These are phyloP conservation scores for Pyrgilauda ruficollis DNA, from an alignment of 2,113 vertebrate genomes.

Conservation along the genomic window DNA sequence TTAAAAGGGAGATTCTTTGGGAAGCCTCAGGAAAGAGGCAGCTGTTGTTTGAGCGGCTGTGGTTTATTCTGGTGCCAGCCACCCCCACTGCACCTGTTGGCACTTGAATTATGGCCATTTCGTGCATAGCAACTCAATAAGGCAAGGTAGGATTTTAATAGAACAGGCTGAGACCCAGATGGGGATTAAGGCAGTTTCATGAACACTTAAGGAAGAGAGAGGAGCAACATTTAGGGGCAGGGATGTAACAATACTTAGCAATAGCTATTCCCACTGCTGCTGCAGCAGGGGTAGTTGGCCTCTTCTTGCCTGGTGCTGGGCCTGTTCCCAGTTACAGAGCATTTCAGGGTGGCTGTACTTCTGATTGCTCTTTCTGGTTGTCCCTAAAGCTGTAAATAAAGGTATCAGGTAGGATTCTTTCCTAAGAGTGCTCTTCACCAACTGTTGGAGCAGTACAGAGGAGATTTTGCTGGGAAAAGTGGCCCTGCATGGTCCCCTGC, in stretches of 20 bases:
- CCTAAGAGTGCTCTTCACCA: not conserved
- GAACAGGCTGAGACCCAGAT: not conserved
- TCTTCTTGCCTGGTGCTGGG: not conserved
- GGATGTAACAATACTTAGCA: not conserved
- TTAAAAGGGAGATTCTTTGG: not conserved
- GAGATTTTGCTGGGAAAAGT: not conserved
- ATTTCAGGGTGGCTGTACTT: not conserved
- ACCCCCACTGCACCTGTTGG: conserved; percentile 42
- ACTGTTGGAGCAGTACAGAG: not conserved
- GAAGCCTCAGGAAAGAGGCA: not conserved
- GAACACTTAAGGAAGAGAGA: not conserved
- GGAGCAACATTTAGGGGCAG: not conserved
- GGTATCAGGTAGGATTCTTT: not conserved
- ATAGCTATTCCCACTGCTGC: not conserved
- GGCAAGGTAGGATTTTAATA: not conserved
- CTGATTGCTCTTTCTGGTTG: not conserved
- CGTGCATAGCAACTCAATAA: not conserved
- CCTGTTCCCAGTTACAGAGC: not conserved
- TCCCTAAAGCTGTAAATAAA: not conserved
- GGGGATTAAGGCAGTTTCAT: not conserved
- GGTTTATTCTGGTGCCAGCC: conserved; percentile 15
- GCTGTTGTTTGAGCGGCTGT: not conserved
- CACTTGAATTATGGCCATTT: conserved; percentile 24
- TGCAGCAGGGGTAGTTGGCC: not conserved
- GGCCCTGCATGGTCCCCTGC: rapidly evolving